phyloP scores from a whole-genome alignment of 2,797 vertebrate species.

The Sorex maritimensis region DNA sequence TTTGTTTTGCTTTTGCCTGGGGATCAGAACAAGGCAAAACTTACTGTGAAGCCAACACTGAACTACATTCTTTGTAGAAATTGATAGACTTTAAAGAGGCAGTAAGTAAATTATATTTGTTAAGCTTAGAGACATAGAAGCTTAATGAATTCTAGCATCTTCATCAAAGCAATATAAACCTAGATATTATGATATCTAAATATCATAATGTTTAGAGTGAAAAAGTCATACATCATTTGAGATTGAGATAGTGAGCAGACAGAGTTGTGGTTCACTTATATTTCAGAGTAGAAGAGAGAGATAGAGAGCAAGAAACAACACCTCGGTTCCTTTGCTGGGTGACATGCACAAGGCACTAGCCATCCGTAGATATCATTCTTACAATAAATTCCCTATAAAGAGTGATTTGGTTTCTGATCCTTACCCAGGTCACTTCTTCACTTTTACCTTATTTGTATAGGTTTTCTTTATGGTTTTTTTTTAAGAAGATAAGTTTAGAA shows the following conservation, averaged over 20 bases:
- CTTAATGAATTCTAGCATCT: neutral
- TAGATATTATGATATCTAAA: neutral
- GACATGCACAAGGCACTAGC: neutral
- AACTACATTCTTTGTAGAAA: too few relatives aligned
- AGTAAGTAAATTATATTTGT: neutral
- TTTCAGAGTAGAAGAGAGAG: neutral
- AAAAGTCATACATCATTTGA: too few relatives aligned
- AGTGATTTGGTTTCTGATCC: neutral
- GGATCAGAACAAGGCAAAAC: too few relatives aligned
- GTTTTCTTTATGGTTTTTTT: constrained; percentile 40
- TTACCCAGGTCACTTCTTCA: neutral
- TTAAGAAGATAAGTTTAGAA: constrained; percentile 19
- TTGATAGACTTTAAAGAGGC: neutral
- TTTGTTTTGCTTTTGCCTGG: too few relatives aligned
- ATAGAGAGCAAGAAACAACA: neutral
- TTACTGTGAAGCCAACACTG: too few relatives aligned
- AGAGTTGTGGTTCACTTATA: neutral
- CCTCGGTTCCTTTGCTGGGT: accelerated
- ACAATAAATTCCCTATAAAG: neutral
- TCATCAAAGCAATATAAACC: neutral
- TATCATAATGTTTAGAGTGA: too few relatives aligned
- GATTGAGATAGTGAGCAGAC: neutral
- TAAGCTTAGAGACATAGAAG: neutral
- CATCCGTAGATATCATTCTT: neutral
- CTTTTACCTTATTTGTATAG: neutral